These are phyloP conservation scores for Drosophila prosaltans DNA, from an alignment of 1,140 invertebrate species.

Conservation along the genomic window DNA sequence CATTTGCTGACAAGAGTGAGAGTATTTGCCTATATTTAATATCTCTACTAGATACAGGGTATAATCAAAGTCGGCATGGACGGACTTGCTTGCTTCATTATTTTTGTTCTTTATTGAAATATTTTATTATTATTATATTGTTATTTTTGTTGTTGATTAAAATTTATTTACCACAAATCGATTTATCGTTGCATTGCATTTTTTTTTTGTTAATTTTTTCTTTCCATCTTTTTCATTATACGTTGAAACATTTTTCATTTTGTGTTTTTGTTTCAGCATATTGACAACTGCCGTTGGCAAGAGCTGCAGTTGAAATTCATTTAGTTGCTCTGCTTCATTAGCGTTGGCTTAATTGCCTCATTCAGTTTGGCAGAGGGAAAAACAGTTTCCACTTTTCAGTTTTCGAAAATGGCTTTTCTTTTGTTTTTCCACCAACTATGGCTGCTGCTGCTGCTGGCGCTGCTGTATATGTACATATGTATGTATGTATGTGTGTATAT, in stretches of 20 bases:
- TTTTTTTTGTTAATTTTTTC: constrained; percentile 15
- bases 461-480: constrained; percentile 26
- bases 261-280: constrained; percentile 14
- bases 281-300: constrained; percentile 1
- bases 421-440: constrained; percentile 30
- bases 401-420: constrained; percentile 47
- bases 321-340: constrained; percentile 44
- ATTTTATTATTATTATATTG: constrained; percentile 20
- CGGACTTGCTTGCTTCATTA: neutral
- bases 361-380: constrained; percentile 1
- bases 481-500: no score
- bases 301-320: constrained; percentile 35
- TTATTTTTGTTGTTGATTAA: constrained; percentile 27
- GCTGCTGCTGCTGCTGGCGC: constrained; percentile 15
- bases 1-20: no score
- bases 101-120: constrained; percentile 24
- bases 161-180: constrained; percentile 13
- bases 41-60: no score
- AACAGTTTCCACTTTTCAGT: constrained; percentile 22
- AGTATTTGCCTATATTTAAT: no score
- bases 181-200: neutral
- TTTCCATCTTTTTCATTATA: neutral
- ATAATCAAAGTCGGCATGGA: no score
- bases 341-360: constrained; percentile 48
- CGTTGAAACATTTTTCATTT: constrained; percentile 15